A percentile compares a stretch with the other conserved stretches of the same genome.
Evolutionary conservation across 2,113 vertebrate genomes (phyloP).

Genomic region (Heteronetta atricapilla): DNA sequence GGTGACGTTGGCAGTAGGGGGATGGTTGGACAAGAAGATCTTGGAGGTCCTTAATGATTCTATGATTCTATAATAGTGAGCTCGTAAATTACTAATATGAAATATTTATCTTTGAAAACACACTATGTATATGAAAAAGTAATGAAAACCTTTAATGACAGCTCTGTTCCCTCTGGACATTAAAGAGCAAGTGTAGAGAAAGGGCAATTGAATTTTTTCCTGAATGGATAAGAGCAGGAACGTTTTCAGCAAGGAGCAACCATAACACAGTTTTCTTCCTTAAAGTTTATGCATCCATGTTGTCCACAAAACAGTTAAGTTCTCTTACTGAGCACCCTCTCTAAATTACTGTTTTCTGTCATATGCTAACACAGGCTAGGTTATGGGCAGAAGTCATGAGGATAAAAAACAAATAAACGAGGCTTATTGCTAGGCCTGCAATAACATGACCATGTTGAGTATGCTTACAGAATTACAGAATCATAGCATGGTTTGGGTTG

Average conservation of each 20-base stretch:
- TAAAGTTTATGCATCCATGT: background rate
- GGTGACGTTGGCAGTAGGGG: no score
- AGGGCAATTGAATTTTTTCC: background rate
- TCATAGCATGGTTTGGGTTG: background rate
- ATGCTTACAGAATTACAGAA: background rate
- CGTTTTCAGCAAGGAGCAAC: background rate
- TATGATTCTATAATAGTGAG: background rate
- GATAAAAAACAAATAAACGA: no score
- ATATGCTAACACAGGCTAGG: fast-evolving
- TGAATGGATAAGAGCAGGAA: background rate
- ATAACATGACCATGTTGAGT: background rate
- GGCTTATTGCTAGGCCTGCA: no score
- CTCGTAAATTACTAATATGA: background rate
- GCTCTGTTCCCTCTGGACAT: background rate
- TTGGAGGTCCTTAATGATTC: no score
- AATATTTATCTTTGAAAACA: background rate
- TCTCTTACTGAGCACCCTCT: fast-evolving
- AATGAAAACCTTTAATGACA: background rate
- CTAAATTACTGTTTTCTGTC: background rate
- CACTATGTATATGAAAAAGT: background rate
- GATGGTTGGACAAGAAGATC: no score
- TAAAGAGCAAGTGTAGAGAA: background rate
- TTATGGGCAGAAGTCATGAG: no score
- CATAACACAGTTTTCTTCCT: fast-evolving
- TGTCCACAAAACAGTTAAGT: background rate